These are phyloP conservation scores for Drosophila lacteicornis DNA, from an alignment of 1,140 invertebrate species.

Conservation along the genomic window DNA sequence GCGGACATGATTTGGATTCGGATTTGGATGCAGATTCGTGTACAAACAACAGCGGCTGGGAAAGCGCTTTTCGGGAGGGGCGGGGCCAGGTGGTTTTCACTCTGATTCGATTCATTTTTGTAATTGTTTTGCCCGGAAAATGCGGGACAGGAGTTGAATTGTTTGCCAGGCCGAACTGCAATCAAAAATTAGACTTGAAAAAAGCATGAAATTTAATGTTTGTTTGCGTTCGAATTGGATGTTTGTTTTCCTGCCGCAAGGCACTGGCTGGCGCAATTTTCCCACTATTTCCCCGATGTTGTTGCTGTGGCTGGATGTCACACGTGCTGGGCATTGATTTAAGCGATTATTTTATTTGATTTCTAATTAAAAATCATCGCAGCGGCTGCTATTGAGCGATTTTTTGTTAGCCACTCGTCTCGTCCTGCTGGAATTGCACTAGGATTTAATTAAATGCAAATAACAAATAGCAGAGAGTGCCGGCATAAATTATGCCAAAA, in stretches of 20 bases:
- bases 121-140: slow-evolving; percentile 65
- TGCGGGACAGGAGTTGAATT: slow-evolving; percentile 51
- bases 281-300: slow-evolving; percentile 8
- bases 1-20: slow-evolving; percentile 54
- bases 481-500: slow-evolving; percentile 67
- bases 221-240: slow-evolving; percentile 57
- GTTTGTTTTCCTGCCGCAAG: slow-evolving; percentile 34
- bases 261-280: slow-evolving; percentile 13
- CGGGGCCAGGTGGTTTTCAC: slow-evolving; percentile 18
- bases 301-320: slow-evolving; percentile 55
- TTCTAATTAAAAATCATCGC: slow-evolving; percentile 77
- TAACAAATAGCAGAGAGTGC: slow-evolving; percentile 69
- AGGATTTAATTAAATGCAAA: slow-evolving; percentile 81
- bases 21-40: slow-evolving; percentile 50
- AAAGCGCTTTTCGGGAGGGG: slow-evolving; percentile 21
- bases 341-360: slow-evolving; percentile 74
- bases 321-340: slow-evolving; percentile 71
- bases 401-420: slow-evolving; percentile 1
- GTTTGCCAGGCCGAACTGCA: slow-evolving; percentile 64
- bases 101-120: slow-evolving; percentile 51
- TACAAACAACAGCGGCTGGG: slow-evolving; percentile 60
- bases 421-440: slow-evolving; percentile 38
- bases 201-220: slow-evolving; percentile 66
- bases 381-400: not conserved
- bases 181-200: slow-evolving; percentile 61